phyloP scores from a whole-genome alignment of 2,797 vertebrate species.

The Paramormyrops hopkinsi region DNA sequence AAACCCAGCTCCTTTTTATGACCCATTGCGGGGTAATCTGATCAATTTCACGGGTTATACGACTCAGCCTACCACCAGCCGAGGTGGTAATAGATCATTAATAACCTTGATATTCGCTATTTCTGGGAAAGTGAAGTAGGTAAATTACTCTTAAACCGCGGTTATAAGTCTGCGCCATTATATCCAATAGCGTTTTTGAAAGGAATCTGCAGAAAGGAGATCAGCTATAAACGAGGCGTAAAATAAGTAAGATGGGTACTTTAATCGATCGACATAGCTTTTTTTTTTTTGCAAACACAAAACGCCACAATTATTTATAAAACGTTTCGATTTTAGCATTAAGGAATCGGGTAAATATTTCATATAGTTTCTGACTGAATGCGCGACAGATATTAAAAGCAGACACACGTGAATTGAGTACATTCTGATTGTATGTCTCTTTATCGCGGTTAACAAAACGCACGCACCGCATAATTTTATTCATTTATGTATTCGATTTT shows the following conservation, averaged over 20 bases:
- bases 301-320: not conserved
- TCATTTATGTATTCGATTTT: not conserved
- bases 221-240: not conserved
- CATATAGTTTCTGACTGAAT: not conserved
- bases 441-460: not conserved
- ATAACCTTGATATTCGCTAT: slow-evolving; percentile 49
- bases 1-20: slow-evolving; percentile 42
- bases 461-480: not conserved
- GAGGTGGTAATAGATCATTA: slow-evolving; percentile 58
- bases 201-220: not conserved
- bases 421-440: not conserved
- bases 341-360: not conserved
- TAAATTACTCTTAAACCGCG: slow-evolving; percentile 36
- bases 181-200: slow-evolving; percentile 6
- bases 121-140: slow-evolving; percentile 29
- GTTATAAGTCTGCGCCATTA: not conserved
- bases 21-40: slow-evolving; percentile 62
- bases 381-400: not conserved
- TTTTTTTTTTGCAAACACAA: not conserved
- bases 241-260: not conserved
- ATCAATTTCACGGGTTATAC: slow-evolving; percentile 64
- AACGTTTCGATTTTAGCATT: not conserved
- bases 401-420: not conserved
- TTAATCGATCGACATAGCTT: not conserved
- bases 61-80: slow-evolving; percentile 46